These are phyloP conservation scores for Cheilosia scutellata DNA, from an alignment of 2,888 invertebrate genomes.

Conservation along the genomic window DNA sequence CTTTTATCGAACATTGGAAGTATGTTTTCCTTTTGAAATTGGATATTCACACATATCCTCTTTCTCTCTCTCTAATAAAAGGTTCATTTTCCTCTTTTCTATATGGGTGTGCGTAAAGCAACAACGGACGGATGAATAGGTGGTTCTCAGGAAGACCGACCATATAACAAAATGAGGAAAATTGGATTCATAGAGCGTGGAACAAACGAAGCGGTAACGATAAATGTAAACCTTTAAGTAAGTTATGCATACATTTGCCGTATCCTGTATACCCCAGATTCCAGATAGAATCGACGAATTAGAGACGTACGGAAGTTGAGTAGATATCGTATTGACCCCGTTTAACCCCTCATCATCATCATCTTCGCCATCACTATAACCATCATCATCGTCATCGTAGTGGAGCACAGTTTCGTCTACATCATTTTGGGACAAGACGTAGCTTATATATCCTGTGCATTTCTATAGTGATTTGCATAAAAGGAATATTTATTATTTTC, in stretches of 20 bases:
- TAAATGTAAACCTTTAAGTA: constrained; percentile 64
- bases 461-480: constrained; percentile 54
- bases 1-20: constrained; percentile 30
- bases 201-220: constrained; percentile 56
- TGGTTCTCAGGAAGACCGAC: constrained; percentile 11
- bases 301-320: constrained; percentile 31
- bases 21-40: constrained; percentile 60
- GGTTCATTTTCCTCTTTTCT: constrained; percentile 31
- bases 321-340: constrained; percentile 41
- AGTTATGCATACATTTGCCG: constrained; percentile 56
- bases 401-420: constrained; percentile 18
- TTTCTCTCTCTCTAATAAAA: constrained; percentile 12
- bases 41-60: constrained; percentile 55
- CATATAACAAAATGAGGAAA: constrained; percentile 19
- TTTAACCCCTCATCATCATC: constrained; percentile 56
- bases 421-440: constrained; percentile 24
- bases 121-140: constrained; percentile 9
- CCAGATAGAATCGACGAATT: constrained; percentile 10
- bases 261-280: constrained; percentile 28
- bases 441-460: constrained; percentile 39
- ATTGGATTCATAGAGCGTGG: constrained; percentile 55
- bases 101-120: not conserved
- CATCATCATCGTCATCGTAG: constrained; percentile 18
- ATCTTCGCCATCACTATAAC: constrained; percentile 24
- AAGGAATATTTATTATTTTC: constrained; percentile 67